phyloP scores from a whole-genome alignment of 2,888 invertebrate genomes.

The Ypsolopha scabrella region DNA sequence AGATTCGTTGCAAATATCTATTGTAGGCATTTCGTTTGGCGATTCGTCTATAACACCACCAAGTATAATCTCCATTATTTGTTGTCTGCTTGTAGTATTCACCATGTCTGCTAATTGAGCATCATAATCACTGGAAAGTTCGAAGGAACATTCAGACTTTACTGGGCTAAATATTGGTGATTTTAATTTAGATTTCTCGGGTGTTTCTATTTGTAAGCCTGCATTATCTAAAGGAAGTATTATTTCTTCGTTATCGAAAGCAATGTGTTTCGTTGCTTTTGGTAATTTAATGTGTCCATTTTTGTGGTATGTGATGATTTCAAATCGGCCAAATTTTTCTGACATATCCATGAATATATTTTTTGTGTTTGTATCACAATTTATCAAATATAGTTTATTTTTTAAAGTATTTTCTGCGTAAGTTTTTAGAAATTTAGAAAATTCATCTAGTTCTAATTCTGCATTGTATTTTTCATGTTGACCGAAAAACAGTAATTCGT shows the following conservation, averaged over 20 bases:
- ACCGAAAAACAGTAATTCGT: constrained; percentile 35
- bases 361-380: constrained; percentile 51
- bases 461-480: constrained; percentile 47
- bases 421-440: constrained; percentile 33
- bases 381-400: constrained; percentile 42
- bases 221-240: constrained; percentile 32
- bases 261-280: constrained; percentile 34
- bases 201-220: constrained; percentile 2
- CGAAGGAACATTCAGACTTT: constrained; percentile 59
- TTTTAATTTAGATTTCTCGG: background rate
- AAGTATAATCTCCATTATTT: constrained; percentile 65
- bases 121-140: constrained; percentile 53
- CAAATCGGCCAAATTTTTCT: constrained; percentile 32
- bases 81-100: constrained; percentile 50
- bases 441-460: constrained; percentile 38
- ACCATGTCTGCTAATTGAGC: constrained; percentile 57
- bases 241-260: constrained; percentile 35
- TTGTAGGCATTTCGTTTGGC: constrained; percentile 40
- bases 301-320: constrained; percentile 46
- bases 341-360: constrained; percentile 40
- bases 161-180: constrained; percentile 41
- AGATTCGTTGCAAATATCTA: constrained; percentile 45
- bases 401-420: constrained; percentile 19
- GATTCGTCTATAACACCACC: constrained; percentile 40
- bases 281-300: constrained; percentile 45